These are phyloP conservation scores for Lagopus leucura DNA, from an alignment of 2,113 vertebrate species.

Conservation along the genomic window DNA sequence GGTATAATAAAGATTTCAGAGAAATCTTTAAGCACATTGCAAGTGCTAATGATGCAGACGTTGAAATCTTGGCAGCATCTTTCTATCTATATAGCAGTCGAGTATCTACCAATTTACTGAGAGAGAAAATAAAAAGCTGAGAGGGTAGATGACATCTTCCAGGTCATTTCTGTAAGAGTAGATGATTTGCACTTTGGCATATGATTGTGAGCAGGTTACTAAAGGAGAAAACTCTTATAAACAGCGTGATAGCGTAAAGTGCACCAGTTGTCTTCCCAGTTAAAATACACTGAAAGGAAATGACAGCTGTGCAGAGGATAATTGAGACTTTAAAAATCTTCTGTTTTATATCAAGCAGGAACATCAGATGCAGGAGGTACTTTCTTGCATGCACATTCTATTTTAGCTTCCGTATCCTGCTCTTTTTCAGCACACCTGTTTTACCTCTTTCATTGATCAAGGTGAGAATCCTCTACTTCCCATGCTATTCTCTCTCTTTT, in stretches of 20 bases:
- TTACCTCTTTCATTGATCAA: not conserved
- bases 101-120: not conserved
- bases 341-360: not conserved
- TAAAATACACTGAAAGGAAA: not conserved
- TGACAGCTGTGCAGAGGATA: not conserved
- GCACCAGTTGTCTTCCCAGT: not conserved
- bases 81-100: not conserved
- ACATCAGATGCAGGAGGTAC: rapidly evolving
- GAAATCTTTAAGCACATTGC: not conserved
- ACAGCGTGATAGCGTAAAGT: not conserved
- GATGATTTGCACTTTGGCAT: not conserved
- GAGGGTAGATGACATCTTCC: not conserved
- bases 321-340: not conserved
- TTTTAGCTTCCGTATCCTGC: not conserved
- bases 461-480: not conserved
- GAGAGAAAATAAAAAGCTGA: not conserved
- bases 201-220: not conserved
- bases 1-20: not conserved
- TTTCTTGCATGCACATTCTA: not conserved
- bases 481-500: not conserved
- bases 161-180: not conserved
- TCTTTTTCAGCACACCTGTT: not conserved
- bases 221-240: not conserved
- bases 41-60: not conserved
- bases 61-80: not conserved